Conservation (phyloP, 2,113 vertebrate species). For the Heliornis fulica region DNA sequence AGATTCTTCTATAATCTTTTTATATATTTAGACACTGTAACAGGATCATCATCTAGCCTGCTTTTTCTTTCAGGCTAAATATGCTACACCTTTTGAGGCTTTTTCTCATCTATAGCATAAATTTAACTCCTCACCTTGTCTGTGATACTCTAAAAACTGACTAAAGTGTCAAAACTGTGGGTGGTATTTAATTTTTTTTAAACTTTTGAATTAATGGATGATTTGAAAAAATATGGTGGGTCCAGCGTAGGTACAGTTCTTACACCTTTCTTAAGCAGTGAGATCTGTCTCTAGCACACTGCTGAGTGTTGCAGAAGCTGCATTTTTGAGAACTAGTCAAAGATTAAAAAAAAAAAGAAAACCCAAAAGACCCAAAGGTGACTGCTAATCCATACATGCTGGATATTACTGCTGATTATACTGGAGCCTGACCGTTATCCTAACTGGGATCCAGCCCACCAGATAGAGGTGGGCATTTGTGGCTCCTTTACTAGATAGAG, state of each 20-base stretch:
- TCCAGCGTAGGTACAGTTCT: neutral
- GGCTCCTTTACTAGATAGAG: no score
- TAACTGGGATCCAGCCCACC: neutral
- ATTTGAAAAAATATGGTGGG: neutral
- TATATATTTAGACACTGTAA: slow-evolving; percentile 43
- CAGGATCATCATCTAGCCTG: slow-evolving; percentile 15
- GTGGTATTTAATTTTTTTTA: neutral
- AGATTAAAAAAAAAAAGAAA: no score
- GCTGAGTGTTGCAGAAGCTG: neutral
- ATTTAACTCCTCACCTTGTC: neutral
- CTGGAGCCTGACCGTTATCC: neutral
- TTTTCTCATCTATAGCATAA: neutral
- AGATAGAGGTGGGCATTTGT: neutral
- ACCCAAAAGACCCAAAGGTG: rapidly evolving
- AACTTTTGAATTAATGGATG: neutral
- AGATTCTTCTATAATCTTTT: slow-evolving; percentile 29
- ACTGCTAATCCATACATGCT: neutral
- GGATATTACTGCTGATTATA: neutral
- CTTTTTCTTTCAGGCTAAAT: slow-evolving; percentile 23
- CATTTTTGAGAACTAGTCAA: neutral
- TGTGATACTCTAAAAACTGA: neutral
- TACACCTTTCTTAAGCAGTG: neutral
- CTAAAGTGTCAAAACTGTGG: neutral
- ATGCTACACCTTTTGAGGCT: neutral
- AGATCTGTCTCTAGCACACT: neutral